Evolutionary conservation across 2,888 invertebrate genomes (phyloP), one percentile per base, ranked within the genome.

Genomic region (Rhodophaea formosa): DNA sequence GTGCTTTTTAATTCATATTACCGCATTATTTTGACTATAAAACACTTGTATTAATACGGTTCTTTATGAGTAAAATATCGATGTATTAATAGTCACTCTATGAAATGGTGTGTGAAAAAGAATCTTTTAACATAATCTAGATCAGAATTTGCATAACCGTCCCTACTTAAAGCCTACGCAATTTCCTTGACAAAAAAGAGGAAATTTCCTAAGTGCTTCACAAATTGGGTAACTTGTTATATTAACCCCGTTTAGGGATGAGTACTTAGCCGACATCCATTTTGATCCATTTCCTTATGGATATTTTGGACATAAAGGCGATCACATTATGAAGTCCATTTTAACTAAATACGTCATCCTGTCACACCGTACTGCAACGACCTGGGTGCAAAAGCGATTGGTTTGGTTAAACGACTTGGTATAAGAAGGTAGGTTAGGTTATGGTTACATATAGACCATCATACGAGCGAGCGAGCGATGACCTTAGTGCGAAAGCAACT

Each of bases 321-420:
- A 67, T 68, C 67, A 66, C 69, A 70, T 70, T 72, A 75, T 74
- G 72, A 74, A 73, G 68, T 73, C 67, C 67, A 72, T 71, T 72
- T 72, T 69, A 65, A 55, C 54, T 55, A 32, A 55, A 55, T 55
- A 35, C 16, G 45, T 35, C 54, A 35, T 15, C 0, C 30, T 55
- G 7, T 70, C 30, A 72, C 75, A 75, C 72, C 65, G 69, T 53
- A 10, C 10, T 14, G 16, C 14, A 44, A 16, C 6, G 3, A 7
- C 23, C n/a, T n/a, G n/a, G n/a, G n/a, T n/a, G n/a, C n/a, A n/a
- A n/a, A n/a, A n/a, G n/a, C n/a, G n/a, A n/a, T n/a, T n/a, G n/a
- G n/a, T n/a, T n/a, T n/a, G n/a, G n/a, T n/a, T n/a, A n/a, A n/a
- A n/a, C n/a, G n/a, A n/a, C n/a, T n/a, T n/a, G n/a, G n/a, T n/a